Conservation (phyloP, 2,888 invertebrate species). For the Endotricha flammealis region DNA sequence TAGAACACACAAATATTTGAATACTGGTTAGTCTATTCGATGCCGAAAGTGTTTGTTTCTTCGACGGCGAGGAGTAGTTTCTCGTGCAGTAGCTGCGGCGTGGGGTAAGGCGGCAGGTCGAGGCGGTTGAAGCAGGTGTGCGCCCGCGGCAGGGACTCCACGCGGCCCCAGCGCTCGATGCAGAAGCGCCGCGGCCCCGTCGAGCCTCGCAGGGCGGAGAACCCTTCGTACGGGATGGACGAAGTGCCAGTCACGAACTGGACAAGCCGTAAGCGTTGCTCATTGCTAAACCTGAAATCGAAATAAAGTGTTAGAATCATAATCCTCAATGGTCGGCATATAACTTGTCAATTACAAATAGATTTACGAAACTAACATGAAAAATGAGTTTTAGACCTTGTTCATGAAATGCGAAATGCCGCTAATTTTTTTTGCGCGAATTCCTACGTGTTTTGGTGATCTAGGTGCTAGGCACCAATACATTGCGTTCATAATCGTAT, state of each 20-base stretch:
- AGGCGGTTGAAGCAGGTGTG: conserved; percentile 99
- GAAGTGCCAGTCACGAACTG: conserved; percentile 99
- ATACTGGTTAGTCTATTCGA: conserved; percentile 83
- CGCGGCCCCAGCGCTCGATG: conserved; percentile 98
- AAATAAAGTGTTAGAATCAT: too few relatives aligned
- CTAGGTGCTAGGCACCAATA: too few relatives aligned
- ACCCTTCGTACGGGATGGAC: conserved; percentile 98
- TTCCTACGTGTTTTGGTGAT: too few relatives aligned
- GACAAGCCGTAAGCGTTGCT: conserved; percentile 92
- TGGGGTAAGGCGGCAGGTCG: conserved; percentile 97
- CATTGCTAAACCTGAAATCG: conserved; percentile 95
- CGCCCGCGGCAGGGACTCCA: conserved; percentile 94
- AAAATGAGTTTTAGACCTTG: too few relatives aligned
- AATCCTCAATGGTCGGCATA: too few relatives aligned
- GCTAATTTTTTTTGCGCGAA: too few relatives aligned
- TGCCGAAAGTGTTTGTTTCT: conserved; percentile 97
- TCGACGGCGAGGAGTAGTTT: conserved; percentile 95
- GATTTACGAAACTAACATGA: too few relatives aligned
- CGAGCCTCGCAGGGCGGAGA: conserved; percentile 94
- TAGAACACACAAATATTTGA: too few relatives aligned
- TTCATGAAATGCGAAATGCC: too few relatives aligned
- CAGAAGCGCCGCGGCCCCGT: conserved; percentile 97
- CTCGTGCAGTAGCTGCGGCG: conserved; percentile 93
- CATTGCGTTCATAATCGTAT: too few relatives aligned
- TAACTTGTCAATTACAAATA: too few relatives aligned